phyloP scores from a whole-genome alignment of 2,888 invertebrate species.

The Watsonalla cultraria region DNA sequence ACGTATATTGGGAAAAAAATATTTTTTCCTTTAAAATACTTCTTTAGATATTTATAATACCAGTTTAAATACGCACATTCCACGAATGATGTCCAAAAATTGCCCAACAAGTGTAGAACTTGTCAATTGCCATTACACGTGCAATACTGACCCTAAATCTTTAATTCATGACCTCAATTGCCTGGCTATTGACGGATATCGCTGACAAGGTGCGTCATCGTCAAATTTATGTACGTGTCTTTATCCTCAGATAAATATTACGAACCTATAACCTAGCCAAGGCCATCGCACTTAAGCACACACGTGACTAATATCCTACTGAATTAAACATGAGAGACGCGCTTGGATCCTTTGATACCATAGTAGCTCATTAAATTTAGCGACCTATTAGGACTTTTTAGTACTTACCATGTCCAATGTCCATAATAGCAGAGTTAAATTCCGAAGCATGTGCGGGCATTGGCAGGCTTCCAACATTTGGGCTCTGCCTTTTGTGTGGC shows the following conservation, averaged over 20 bases:
- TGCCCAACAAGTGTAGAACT: no score
- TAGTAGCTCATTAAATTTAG: conserved; percentile 36
- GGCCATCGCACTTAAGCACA: conserved; percentile 31
- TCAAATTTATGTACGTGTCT: conserved; percentile 39
- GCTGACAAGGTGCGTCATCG: conserved; percentile 12
- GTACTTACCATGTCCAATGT: not conserved
- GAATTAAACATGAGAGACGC: conserved; percentile 46
- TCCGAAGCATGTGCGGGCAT: conserved; percentile 42
- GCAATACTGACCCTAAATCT: no score
- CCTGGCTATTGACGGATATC: conserved; percentile 11
- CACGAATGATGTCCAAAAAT: no score
- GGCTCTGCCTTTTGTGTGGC: conserved; percentile 20
- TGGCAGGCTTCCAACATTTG: conserved; percentile 51
- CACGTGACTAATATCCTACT: conserved; percentile 34
- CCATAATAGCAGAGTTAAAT: conserved; percentile 4
- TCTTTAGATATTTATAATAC: no score
- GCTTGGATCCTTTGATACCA: conserved; percentile 30
- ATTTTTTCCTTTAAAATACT: no score
- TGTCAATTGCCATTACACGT: no score
- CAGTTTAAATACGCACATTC: no score
- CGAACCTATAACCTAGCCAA: conserved; percentile 36
- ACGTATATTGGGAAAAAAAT: no score
- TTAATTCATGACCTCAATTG: conserved; percentile 5
- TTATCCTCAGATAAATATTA: conserved; percentile 32
- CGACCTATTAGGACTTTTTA: conserved; percentile 13